These are phyloP conservation scores for Melitaea athalia DNA, from an alignment of 2,888 invertebrate species.

Conservation along the genomic window DNA sequence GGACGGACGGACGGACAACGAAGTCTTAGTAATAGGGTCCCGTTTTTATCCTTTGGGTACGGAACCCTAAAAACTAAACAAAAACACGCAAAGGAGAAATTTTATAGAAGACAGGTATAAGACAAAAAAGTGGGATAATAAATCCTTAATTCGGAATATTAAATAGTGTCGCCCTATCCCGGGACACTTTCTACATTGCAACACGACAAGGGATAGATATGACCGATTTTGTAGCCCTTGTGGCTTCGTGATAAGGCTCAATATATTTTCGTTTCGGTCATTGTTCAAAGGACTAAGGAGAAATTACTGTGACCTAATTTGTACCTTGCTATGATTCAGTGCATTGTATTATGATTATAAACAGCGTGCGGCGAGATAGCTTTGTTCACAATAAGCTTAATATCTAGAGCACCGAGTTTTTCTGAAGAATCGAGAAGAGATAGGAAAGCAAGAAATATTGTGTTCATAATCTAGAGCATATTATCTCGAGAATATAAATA, in stretches of 20 bases:
- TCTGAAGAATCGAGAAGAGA: neutral
- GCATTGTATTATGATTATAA: constrained; percentile 12
- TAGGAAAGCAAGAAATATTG: too few relatives aligned
- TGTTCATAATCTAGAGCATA: too few relatives aligned
- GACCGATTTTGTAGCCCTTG: constrained; percentile 44
- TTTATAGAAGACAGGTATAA: neutral
- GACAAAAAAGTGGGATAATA: neutral
- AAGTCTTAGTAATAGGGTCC: too few relatives aligned
- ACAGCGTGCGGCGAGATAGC: neutral
- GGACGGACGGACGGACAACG: too few relatives aligned
- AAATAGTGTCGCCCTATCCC: constrained; percentile 51
- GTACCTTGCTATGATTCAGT: constrained; percentile 43
- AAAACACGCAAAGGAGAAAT: neutral
- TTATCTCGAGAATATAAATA: too few relatives aligned
- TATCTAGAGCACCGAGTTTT: neutral
- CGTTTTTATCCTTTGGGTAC: too few relatives aligned
- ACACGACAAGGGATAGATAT: constrained; percentile 61
- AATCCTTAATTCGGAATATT: neutral
- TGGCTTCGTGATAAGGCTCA: constrained; percentile 51
- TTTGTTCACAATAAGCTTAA: neutral
- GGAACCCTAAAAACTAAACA: too few relatives aligned
- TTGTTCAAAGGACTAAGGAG: constrained; percentile 54
- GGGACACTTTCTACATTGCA: constrained; percentile 71
- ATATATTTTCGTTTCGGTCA: constrained; percentile 45
- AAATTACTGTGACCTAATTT: constrained; percentile 62